Conservation (phyloP, 2,113 vertebrate species). For the Turnix velox region DNA sequence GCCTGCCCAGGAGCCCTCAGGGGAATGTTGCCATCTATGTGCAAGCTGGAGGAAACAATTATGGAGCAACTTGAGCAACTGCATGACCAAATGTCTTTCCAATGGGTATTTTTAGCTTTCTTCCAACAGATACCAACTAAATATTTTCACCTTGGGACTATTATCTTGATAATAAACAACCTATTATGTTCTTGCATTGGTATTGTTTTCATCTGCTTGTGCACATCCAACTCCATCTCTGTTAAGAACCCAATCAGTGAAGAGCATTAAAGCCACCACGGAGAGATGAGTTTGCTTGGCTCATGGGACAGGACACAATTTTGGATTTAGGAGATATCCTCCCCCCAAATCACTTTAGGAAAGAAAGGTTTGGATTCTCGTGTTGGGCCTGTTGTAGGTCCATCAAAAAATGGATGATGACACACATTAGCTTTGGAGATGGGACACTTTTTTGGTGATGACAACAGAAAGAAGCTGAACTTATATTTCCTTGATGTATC, state of each 20-base stretch:
- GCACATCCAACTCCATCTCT: background rate
- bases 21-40: background rate
- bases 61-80: background rate
- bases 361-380: background rate
- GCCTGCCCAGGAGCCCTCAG: background rate
- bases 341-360: background rate
- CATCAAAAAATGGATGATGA: background rate
- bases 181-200: background rate
- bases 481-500: background rate
- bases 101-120: background rate
- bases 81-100: background rate
- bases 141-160: background rate
- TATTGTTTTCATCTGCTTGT: background rate
- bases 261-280: background rate
- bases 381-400: background rate
- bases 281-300: background rate
- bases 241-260: background rate
- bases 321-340: background rate
- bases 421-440: conserved; percentile 14
- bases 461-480: conserved; percentile 16
- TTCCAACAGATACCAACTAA: background rate
- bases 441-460: background rate
- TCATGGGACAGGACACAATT: background rate
- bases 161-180: background rate
- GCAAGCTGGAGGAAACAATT: background rate